Conservation (phyloP, 2,797 vertebrate species). For the Macropus fuliginosus region DNA sequence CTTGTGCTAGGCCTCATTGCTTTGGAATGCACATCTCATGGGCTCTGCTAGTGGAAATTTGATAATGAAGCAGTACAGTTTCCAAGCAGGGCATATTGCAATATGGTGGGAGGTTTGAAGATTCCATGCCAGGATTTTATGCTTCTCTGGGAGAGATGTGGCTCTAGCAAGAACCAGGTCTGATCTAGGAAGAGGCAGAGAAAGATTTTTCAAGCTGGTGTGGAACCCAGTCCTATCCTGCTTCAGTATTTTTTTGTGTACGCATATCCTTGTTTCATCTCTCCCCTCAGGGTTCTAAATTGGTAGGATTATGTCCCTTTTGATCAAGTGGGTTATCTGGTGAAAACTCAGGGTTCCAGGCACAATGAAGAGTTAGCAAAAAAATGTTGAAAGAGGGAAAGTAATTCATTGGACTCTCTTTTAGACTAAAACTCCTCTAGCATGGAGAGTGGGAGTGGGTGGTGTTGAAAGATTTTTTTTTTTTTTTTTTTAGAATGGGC, state of each 20-base stretch:
- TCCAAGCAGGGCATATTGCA: conserved; percentile 45
- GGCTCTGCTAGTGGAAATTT: conserved; percentile 56
- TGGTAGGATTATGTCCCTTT: not conserved
- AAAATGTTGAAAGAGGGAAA: conserved; percentile 43
- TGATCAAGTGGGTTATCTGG: conserved; percentile 26
- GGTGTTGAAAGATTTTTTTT: not conserved
- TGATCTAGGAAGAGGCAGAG: not conserved
- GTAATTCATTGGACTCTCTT: conserved; percentile 2
- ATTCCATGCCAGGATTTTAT: not conserved
- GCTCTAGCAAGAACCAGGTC: not conserved
- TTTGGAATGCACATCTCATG: conserved; percentile 71
- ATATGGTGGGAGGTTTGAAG: conserved; percentile 33
- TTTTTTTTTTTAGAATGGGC: conserved; percentile 26
- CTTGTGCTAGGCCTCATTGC: conserved; percentile 44
- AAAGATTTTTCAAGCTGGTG: not conserved
- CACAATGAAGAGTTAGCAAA: conserved; percentile 11
- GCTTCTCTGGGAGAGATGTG: not conserved
- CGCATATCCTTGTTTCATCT: not conserved
- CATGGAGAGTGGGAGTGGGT: conserved; percentile 9
- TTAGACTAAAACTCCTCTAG: conserved; percentile 37
- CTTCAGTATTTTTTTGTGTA: not conserved
- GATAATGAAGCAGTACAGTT: conserved; percentile 35
- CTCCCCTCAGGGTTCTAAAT: conserved; percentile 12
- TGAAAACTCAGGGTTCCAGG: not conserved
- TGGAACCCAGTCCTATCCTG: not conserved